Percentiles rank a stretch among this genome's conserved stretches.
Evolutionary conservation across 2,113 vertebrate genomes (phyloP).

Genomic region (Rhinoderma darwinii): DNA sequence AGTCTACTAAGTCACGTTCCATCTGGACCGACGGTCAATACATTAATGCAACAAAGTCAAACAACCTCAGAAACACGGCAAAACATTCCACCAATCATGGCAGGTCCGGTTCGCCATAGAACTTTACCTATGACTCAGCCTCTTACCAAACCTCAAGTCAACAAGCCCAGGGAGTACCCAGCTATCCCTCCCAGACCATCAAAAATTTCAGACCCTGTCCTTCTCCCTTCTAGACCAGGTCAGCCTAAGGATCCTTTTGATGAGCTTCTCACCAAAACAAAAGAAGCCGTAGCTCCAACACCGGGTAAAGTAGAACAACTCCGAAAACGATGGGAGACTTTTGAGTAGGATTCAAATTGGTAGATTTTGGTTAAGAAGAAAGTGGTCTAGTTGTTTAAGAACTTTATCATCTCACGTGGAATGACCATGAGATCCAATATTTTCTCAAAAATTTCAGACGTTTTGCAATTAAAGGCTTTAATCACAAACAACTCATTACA

Average conservation of each 20-base stretch:
- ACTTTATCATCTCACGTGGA: not conserved
- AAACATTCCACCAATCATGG: conserved; percentile 58
- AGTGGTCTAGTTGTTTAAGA: not conserved
- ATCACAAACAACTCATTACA: conserved; percentile 28
- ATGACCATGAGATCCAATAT: conserved; percentile 13
- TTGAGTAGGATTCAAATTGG: conserved; percentile 74
- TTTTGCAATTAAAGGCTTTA: conserved; percentile 51
- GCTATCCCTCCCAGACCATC: conserved; percentile 71
- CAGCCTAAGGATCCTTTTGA: conserved; percentile 87
- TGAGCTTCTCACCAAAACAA: conserved; percentile 86
- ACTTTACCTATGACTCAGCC: conserved; percentile 70
- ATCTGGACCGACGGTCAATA: conserved; percentile 66
- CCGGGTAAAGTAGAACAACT: conserved; percentile 87
- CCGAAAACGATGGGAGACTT: conserved; percentile 91
- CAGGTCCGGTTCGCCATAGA: conserved; percentile 67
- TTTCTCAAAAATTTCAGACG: conserved; percentile 38
- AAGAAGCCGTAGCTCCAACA: conserved; percentile 73
- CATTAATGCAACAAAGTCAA: conserved; percentile 69
- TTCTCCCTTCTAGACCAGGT: conserved; percentile 65
- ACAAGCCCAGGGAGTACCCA: conserved; percentile 68
- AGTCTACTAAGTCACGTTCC: conserved; percentile 81
- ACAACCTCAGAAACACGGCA: conserved; percentile 61
- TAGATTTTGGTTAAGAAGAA: not conserved
- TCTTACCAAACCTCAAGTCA: conserved; percentile 71
- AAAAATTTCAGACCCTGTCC: conserved; percentile 68